Evolutionary conservation across 53 echinoderm and acorn worm genomes (phyloP).

Genomic region (Zoroaster sp.): DNA sequence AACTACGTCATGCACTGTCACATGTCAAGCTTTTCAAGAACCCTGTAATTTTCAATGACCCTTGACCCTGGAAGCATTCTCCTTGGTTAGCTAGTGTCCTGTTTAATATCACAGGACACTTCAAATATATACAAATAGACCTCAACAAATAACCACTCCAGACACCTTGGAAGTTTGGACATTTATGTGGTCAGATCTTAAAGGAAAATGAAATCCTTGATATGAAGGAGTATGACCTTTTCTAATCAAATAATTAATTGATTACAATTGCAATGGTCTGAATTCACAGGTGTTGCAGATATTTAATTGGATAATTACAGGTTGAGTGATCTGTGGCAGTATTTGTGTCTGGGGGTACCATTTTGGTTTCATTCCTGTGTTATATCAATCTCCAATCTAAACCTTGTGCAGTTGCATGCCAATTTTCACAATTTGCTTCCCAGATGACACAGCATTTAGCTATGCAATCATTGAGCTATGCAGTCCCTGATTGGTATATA

Average conservation of each 20-base stretch:
- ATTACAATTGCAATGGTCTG: background rate
- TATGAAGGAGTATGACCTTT: background rate
- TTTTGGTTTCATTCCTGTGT: background rate
- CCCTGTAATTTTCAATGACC: too few relatives aligned
- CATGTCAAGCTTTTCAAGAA: too few relatives aligned
- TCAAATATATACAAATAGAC: too few relatives aligned
- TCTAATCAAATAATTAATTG: background rate
- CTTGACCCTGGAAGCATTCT: background rate
- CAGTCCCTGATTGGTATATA: too few relatives aligned
- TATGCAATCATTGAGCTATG: too few relatives aligned
- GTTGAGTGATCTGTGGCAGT: background rate
- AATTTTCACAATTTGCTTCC: too few relatives aligned
- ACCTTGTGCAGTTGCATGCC: background rate
- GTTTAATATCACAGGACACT: constrained; percentile 12
- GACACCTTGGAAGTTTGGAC: background rate
- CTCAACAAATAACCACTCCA: background rate
- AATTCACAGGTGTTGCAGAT: background rate
- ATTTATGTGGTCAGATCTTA: background rate
- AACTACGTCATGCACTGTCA: too few relatives aligned
- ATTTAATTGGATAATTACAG: background rate
- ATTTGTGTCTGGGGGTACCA: too few relatives aligned
- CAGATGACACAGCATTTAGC: too few relatives aligned
- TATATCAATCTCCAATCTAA: background rate
- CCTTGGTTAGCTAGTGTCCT: background rate
- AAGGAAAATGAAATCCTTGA: background rate